Percentiles rank a stretch among this genome's conserved stretches.
Conservation (phyloP, 2,888 invertebrate species). For the Deilephila elpenor region DNA sequence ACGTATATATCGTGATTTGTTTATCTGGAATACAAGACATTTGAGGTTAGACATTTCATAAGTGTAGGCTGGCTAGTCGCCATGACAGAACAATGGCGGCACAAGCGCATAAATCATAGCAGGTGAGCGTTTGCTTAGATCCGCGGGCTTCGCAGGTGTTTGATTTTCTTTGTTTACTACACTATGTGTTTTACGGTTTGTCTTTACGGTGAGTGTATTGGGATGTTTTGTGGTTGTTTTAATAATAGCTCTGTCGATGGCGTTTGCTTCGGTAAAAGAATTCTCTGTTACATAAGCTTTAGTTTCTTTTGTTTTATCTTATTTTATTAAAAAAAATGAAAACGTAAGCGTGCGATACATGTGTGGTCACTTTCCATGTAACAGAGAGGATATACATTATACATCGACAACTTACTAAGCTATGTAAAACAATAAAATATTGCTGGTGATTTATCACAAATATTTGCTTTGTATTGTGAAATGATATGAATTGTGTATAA, state of each 20-base stretch:
- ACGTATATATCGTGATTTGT: slow-evolving; percentile 39
- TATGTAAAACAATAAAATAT: too few relatives aligned
- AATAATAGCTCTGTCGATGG: slow-evolving; percentile 9
- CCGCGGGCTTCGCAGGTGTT: slow-evolving; percentile 59
- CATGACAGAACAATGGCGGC: slow-evolving; percentile 76
- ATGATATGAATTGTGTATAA: slow-evolving; percentile 47
- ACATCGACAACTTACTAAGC: too few relatives aligned
- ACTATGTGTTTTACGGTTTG: slow-evolving; percentile 32
- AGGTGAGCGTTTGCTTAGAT: slow-evolving; percentile 70
- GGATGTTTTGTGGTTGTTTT: slow-evolving; percentile 25
- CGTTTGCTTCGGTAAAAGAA: not conserved
- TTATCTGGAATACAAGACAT: slow-evolving; percentile 53
- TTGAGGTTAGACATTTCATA: slow-evolving; percentile 70
- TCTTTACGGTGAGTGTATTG: slow-evolving; percentile 35
- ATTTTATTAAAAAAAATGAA: not conserved
- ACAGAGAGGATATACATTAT: too few relatives aligned
- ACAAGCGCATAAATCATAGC: slow-evolving; percentile 73
- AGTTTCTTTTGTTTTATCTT: not conserved
- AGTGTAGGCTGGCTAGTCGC: slow-evolving; percentile 60
- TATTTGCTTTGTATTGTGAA: not conserved
- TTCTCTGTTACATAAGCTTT: not conserved
- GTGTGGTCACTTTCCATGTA: too few relatives aligned
- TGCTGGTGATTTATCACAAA: too few relatives aligned
- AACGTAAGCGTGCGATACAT: too few relatives aligned
- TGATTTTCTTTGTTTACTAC: slow-evolving; percentile 54